Evolutionary conservation across 2,888 invertebrate genomes (phyloP).

Genomic region (Ichneumoninae sp.): DNA sequence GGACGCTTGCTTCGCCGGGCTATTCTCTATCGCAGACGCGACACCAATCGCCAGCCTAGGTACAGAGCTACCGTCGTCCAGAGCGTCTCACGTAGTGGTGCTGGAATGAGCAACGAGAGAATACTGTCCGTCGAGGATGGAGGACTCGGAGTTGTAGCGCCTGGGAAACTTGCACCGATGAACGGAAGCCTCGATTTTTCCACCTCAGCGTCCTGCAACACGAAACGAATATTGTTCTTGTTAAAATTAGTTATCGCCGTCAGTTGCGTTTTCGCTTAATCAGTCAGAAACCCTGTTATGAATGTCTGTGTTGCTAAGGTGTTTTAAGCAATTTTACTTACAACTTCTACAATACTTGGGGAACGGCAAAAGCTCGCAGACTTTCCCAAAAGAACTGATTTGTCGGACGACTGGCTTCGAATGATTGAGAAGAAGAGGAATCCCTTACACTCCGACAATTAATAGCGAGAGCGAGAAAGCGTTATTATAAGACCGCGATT

Average conservation of each 20-base stretch:
- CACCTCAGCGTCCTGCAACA: conserved; percentile 82
- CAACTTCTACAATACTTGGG: background rate
- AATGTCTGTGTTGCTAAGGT: background rate
- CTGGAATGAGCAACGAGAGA: conserved; percentile 81
- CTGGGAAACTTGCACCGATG: conserved; percentile 76
- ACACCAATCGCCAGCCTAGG: conserved; percentile 83
- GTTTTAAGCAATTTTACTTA: background rate
- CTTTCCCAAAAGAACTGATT: conserved; percentile 56
- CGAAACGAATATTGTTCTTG: conserved; percentile 24
- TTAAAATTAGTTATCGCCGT: background rate
- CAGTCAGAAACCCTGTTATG: background rate
- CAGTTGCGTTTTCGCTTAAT: background rate
- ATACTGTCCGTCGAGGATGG: conserved; percentile 79
- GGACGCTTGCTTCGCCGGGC: conserved; percentile 62
- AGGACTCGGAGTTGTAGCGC: conserved; percentile 69
- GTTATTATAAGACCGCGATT: conserved; percentile 17
- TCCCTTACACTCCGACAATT: conserved; percentile 35
- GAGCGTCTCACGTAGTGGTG: conserved; percentile 82
- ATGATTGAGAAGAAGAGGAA: conserved; percentile 23
- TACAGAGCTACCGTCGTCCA: conserved; percentile 84
- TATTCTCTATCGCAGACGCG: conserved; percentile 82
- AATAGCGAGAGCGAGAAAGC: conserved; percentile 47
- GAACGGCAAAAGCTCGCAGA: background rate
- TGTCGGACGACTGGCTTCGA: conserved; percentile 26
- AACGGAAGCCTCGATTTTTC: conserved; percentile 81